Evolutionary conservation across 2,888 invertebrate species (phyloP), one percentile per base, ranked within the genome.

Genomic region (Koerneria pararmatus): DNA sequence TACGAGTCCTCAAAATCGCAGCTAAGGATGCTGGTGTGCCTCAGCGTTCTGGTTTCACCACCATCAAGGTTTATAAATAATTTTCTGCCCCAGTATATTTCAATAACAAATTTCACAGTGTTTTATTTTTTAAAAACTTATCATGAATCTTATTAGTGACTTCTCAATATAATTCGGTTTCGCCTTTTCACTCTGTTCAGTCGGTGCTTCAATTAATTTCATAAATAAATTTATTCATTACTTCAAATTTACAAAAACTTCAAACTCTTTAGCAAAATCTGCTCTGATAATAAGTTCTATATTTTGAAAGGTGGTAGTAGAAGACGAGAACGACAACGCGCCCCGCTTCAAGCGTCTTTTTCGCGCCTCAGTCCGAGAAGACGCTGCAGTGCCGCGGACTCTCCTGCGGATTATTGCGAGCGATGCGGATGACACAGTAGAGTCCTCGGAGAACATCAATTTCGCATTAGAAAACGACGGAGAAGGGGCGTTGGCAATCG

Each of bases 291-390:
- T n/a, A n/a, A n/a, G n/a, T n/a, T n/a, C n/a, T n/a, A n/a, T n/a
- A n/a, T n/a, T n/a, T n/a, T n/a, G n/a, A n/a, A 27, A 71, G 61
- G 59, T 76, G 2, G 54, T 54, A 11, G 71, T 95, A 1, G 86
- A 91, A 64, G 97, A 97, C 85, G 90, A 91, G 64, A 95, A 97
- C 85, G 95, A 95, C 84, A 94, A 95, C 84, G 91, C 92, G 80
- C 95, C 95, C 0, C 87, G 90, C 61, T 95, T 95, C 84, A 72
- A 75, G 5, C 65, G 75, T 57, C 71, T 77, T 3, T 75, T 76
- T 62, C 72, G 73, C 60, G 73, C 69, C 5, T 68, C 71, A 22
- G 67, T 77, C 27, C 35, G 61, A n/a, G 77, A 77, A 65, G 71
- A 76, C 63, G 46, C 63, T 19, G n/a, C 5, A 6, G 66, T 69